phyloP scores from a whole-genome alignment of 2,113 vertebrate genomes.

The Rhinolophus ferrumequinum region DNA sequence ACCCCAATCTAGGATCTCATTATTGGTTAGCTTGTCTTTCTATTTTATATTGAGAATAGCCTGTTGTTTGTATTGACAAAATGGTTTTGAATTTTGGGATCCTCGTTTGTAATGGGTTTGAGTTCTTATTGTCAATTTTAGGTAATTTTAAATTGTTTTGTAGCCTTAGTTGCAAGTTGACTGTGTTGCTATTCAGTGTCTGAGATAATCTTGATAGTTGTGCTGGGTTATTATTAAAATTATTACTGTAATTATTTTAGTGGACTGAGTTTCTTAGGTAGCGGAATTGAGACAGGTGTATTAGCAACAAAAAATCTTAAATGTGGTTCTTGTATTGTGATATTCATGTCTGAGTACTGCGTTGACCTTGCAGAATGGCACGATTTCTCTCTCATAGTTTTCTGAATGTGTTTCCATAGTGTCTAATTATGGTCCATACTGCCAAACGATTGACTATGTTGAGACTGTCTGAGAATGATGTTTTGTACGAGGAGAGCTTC shows the following conservation, averaged over 20 bases:
- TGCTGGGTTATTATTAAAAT: not conserved
- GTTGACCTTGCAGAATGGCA: not conserved
- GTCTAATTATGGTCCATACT: not conserved
- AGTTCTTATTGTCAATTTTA: not conserved
- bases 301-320: not conserved
- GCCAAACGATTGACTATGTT: not conserved
- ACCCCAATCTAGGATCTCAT: not conserved
- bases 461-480: not conserved
- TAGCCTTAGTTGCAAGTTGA: not conserved
- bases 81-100: not conserved
- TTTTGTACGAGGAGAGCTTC: conserved; percentile 32
- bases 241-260: not conserved
- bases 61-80: not conserved
- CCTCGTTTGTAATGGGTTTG: not conserved
- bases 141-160: not conserved
- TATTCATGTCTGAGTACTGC: not conserved
- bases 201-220: not conserved
- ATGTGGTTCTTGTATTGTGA: not conserved
- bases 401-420: not conserved
- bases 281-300: not conserved
- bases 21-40: not conserved
- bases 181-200: not conserved
- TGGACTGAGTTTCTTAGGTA: not conserved
- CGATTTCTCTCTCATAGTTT: not conserved
- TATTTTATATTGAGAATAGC: not conserved